Evolutionary conservation across 2,113 vertebrate genomes (phyloP), one percentile per base, ranked within the genome.

Genomic region (Lophotis ruficrista): DNA sequence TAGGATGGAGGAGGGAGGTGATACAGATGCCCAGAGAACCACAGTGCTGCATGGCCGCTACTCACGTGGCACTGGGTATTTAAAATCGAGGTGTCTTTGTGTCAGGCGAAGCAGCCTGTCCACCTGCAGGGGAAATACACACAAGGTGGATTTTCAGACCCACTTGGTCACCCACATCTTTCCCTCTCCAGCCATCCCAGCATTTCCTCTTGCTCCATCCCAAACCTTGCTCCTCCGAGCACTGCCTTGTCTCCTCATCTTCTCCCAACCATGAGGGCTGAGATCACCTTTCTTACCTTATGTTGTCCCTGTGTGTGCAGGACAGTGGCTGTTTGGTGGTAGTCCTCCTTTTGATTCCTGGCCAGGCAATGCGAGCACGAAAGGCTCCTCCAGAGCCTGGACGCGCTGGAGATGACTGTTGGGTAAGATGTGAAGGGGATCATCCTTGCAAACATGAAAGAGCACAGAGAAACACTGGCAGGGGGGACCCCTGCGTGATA

Each of bases 291-390:
- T 41, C 50, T 37, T 10, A 33, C 12, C 7, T 35, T 18, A 23
- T 21, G 7, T 38, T 35, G n/a, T 37, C 47, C 31, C 37, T 15
- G 1, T 28, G 23, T 83, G 48, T 43, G 23, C 41, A 50, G 35
- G 21, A 58, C 2, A 35, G 45, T 56, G 80, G 17, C 30, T 77
- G 17, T 57, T 56, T 57, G 72, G 50, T 3, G 2, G 12, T 50
- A 11, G 22, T 20, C 13, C 30, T 47, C 30, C 28, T 76, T 60
- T n/a, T 38, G n/a, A 54, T 54, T 56, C 64, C 60, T 33, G 41
- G 20, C 51, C 0, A 0, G 54, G n/a, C 24, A 54, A 38, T 27
- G 12, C 10, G 38, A 62, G 21, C 24, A 21, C 0, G 1, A 69
- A 61, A 30, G 41, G n/a, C 20, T 83, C 30, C 48, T n/a, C 27